A percentile compares a stretch with the other conserved stretches of the same genome.
These are phyloP conservation scores for Megalonaias nervosa DNA, from an alignment of 1,140 invertebrate genomes.

Conservation along the genomic window DNA sequence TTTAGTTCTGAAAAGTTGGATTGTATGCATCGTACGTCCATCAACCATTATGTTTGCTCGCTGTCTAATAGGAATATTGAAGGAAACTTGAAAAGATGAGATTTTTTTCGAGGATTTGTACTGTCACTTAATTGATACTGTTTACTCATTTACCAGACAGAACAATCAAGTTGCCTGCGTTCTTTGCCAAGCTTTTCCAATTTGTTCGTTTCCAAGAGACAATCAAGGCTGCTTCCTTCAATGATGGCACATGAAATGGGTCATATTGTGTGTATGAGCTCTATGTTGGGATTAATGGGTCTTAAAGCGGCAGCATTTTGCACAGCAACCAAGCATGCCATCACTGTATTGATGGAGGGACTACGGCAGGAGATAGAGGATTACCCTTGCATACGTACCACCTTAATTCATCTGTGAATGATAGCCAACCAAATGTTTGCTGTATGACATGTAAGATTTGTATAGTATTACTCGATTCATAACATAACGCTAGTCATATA, in stretches of 20 bases:
- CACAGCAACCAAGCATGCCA: constrained; percentile 54
- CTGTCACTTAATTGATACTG: no score
- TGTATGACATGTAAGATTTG: constrained; percentile 41
- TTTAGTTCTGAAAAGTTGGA: no score
- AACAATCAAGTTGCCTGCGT: no score
- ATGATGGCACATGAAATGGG: constrained; percentile 86
- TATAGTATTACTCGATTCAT: neutral
- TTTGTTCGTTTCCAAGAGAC: constrained; percentile 28
- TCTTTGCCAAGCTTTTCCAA: no score
- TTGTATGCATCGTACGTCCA: no score
- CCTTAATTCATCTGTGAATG: constrained; percentile 53
- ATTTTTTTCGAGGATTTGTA: no score
- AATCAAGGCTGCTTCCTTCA: constrained; percentile 79
- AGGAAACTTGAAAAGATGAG: no score
- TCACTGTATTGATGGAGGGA: constrained; percentile 42
- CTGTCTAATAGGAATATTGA: no score
- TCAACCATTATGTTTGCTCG: no score
- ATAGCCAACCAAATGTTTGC: constrained; percentile 59
- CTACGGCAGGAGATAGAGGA: constrained; percentile 37
- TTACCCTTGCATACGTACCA: constrained; percentile 42
- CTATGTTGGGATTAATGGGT: constrained; percentile 52
- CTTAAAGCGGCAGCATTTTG: constrained; percentile 50
- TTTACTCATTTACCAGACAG: no score
- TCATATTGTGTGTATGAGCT: constrained; percentile 90
- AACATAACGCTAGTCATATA: no score